Percentiles rank a stretch among this genome's conserved stretches.
Conservation (phyloP, 2,113 vertebrate species). For the Cebidichthys violaceus region DNA sequence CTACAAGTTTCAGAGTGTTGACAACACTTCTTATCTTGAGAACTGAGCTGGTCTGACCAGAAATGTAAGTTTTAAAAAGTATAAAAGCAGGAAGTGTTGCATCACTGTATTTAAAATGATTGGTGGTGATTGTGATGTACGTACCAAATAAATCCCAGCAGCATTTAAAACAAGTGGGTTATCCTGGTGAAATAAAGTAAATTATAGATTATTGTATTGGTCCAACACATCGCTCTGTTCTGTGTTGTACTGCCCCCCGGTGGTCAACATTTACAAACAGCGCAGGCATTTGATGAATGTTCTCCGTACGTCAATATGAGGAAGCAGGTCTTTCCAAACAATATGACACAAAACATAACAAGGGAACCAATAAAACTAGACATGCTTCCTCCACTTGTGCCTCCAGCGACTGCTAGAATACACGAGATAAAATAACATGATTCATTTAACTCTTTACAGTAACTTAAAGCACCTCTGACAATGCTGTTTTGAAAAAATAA, state of each 20-base stretch:
- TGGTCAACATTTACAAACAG: constrained; percentile 42
- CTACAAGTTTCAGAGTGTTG: background rate
- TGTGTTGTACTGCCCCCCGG: constrained; percentile 59
- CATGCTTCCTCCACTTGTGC: too few relatives aligned
- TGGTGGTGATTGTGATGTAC: background rate
- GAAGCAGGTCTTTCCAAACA: background rate
- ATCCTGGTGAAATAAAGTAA: background rate
- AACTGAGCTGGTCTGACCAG: constrained; percentile 2
- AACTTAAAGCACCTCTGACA: background rate
- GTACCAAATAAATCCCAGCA: background rate
- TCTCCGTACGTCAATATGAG: background rate
- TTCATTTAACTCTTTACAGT: background rate
- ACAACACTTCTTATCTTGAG: background rate
- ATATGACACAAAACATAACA: background rate
- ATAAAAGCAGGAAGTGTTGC: background rate
- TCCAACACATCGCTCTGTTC: background rate
- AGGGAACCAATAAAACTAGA: background rate
- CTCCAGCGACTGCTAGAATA: background rate
- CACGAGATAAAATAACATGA: background rate
- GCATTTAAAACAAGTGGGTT: background rate
- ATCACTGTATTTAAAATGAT: background rate
- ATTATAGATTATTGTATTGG: background rate
- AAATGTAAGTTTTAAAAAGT: constrained; percentile 4
- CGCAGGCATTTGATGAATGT: background rate
- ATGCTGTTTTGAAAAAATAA: background rate